phyloP scores from a whole-genome alignment of 2,888 invertebrate species.

The Linnaemya tessellans region DNA sequence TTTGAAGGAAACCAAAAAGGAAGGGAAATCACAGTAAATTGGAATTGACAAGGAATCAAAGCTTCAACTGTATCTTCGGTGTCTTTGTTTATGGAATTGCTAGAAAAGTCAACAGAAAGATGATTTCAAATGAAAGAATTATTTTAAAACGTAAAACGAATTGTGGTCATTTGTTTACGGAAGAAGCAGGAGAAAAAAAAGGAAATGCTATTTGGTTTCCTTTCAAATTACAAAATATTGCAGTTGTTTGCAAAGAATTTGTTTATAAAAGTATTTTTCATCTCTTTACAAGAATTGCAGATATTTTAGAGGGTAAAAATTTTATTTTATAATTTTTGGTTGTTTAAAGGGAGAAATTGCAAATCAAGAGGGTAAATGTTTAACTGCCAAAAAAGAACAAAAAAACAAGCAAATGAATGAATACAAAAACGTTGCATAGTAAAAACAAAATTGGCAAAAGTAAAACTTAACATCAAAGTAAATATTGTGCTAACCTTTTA shows the following conservation, averaged over 20 bases:
- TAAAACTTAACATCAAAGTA: constrained; percentile 67
- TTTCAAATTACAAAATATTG: constrained; percentile 31
- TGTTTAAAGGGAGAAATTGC: constrained; percentile 8
- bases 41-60: constrained; percentile 49
- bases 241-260: constrained; percentile 49
- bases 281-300: background rate
- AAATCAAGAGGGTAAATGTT: constrained; percentile 54
- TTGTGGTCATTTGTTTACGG: constrained; percentile 50
- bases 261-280: constrained; percentile 40
- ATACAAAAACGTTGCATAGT: constrained; percentile 11
- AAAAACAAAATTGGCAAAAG: constrained; percentile 40
- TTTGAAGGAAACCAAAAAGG: background rate
- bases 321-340: constrained; percentile 25
- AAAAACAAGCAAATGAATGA: constrained; percentile 21
- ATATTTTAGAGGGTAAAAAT: constrained; percentile 51
- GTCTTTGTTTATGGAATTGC: constrained; percentile 24
- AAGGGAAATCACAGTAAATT: constrained; percentile 60
- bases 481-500: constrained; percentile 69
- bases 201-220: background rate
- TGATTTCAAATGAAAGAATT: constrained; percentile 52
- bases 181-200: background rate
- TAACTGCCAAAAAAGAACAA: constrained; percentile 4
- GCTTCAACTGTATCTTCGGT: background rate
- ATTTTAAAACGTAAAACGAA: constrained; percentile 48
- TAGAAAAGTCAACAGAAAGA: constrained; percentile 42